Percentiles rank a stretch among this genome's conserved stretches.
phyloP scores from a whole-genome alignment of 2,113 vertebrate species.

The Ancistrus triradiatus region DNA sequence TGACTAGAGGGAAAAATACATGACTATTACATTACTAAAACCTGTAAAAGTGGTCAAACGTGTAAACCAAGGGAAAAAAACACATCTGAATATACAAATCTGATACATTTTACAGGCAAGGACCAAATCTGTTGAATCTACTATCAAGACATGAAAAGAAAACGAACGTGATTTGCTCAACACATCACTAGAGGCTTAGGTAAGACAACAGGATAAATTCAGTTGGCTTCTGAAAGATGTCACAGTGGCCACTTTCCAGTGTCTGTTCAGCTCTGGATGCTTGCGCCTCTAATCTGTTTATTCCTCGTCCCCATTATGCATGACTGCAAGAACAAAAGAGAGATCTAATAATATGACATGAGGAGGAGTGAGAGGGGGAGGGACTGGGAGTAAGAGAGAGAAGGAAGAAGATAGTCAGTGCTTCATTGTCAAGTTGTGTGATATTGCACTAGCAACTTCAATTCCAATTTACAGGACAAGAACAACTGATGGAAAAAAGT shows the following conservation, averaged over 20 bases:
- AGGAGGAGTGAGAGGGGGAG: slow-evolving; percentile 26
- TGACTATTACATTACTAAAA: too few species aligned
- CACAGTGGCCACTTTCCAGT: slow-evolving; percentile 51
- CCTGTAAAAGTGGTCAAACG: background rate
- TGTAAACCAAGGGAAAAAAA: slow-evolving; percentile 3
- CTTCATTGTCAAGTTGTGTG: slow-evolving; percentile 1
- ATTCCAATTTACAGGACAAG: slow-evolving; percentile 4
- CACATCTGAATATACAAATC: slow-evolving; percentile 33
- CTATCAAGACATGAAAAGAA: background rate
- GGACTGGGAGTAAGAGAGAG: slow-evolving; percentile 32
- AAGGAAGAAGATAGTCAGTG: background rate
- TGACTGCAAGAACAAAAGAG: slow-evolving; percentile 57
- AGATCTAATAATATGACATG: slow-evolving; percentile 49
- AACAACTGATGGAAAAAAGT: background rate
- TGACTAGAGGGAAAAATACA: too few species aligned
- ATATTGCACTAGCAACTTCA: too few species aligned
- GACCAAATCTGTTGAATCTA: background rate
- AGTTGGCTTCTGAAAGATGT: slow-evolving; percentile 8
- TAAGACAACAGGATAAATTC: slow-evolving; percentile 3
- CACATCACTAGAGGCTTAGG: slow-evolving; percentile 38
- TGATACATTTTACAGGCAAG: background rate
- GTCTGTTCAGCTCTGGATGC: slow-evolving; percentile 54
- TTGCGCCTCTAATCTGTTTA: slow-evolving; percentile 50
- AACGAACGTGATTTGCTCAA: slow-evolving; percentile 14
- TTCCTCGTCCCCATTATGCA: slow-evolving; percentile 59